Conservation (phyloP, 2,113 vertebrate species). For the Paraplagusia blochii region DNA sequence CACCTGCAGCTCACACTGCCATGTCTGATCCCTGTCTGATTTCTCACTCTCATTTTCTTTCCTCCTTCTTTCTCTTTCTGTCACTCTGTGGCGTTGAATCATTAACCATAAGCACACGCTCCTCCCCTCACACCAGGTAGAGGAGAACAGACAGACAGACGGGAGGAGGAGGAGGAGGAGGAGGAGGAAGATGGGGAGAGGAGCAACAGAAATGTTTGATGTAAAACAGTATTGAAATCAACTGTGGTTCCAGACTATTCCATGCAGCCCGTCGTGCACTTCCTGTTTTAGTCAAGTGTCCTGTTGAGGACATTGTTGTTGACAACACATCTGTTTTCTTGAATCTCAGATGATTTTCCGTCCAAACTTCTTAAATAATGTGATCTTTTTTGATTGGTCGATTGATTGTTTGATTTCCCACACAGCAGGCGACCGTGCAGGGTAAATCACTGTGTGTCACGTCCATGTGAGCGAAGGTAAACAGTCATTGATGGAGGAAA, state of each 20-base stretch:
- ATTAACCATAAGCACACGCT: constrained; percentile 68
- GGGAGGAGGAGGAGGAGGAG: constrained; percentile 4
- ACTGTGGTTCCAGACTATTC: neutral
- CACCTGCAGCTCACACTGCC: constrained; percentile 24
- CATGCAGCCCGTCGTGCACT: neutral
- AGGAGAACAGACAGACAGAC: constrained; percentile 22
- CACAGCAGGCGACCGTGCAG: neutral
- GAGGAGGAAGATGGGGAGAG: constrained; percentile 5
- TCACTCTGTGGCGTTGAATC: constrained; percentile 67
- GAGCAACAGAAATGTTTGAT: neutral
- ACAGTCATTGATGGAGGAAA: neutral
- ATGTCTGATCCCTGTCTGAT: constrained; percentile 27
- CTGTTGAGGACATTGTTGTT: neutral
- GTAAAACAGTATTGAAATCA: neutral
- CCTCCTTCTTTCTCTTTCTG: constrained; percentile 43
- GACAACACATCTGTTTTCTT: neutral
- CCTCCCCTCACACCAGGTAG: constrained; percentile 69
- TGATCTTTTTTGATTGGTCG: too few relatives aligned
- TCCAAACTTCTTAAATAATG: neutral
- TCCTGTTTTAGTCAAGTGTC: neutral
- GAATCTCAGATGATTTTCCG: neutral
- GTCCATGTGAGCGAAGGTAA: neutral
- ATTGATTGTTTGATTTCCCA: neutral
- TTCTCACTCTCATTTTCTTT: constrained; percentile 38
- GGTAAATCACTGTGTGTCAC: neutral